Conservation (phyloP, 1,140 invertebrate species). For the Drosophila teissieri region DNA sequence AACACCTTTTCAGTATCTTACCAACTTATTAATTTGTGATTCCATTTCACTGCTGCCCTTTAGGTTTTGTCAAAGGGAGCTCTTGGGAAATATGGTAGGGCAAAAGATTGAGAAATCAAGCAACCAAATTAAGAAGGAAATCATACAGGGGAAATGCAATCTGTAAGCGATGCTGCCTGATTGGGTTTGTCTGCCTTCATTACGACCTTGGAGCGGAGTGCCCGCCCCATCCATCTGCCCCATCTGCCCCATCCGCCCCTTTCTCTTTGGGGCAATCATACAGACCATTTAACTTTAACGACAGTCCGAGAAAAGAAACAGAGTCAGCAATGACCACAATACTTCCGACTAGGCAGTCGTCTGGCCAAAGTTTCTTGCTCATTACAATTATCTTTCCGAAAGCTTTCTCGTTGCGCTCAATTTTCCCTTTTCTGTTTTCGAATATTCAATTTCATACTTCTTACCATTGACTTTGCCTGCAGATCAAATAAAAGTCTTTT, state of each 20-base stretch:
- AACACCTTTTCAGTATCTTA: background rate
- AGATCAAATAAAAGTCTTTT: background rate
- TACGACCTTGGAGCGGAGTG: constrained; percentile 40
- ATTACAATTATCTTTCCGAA: constrained; percentile 51
- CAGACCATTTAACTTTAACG: constrained; percentile 65
- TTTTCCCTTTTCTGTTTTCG: background rate
- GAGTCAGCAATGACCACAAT: constrained; percentile 1
- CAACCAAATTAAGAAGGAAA: constrained; percentile 40
- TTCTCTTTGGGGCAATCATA: constrained; percentile 45
- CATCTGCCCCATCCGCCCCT: background rate
- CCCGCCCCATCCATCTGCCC: background rate
- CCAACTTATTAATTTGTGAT: background rate
- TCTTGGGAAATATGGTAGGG: constrained; percentile 7
- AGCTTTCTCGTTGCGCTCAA: constrained; percentile 11
- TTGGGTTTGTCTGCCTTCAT: constrained; percentile 55
- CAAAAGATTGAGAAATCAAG: background rate
- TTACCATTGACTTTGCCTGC: constrained; percentile 5
- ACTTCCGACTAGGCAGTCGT: constrained; percentile 24
- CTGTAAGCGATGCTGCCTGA: constrained; percentile 61
- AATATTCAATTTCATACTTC: constrained; percentile 21
- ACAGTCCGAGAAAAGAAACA: constrained; percentile 31
- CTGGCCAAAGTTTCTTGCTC: constrained; percentile 35
- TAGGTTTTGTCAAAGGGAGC: background rate
- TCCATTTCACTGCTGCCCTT: background rate
- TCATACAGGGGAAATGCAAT: constrained; percentile 51